Evolutionary conservation across 2,113 vertebrate species (phyloP).

Genomic region (Sebastes schlegelii): DNA sequence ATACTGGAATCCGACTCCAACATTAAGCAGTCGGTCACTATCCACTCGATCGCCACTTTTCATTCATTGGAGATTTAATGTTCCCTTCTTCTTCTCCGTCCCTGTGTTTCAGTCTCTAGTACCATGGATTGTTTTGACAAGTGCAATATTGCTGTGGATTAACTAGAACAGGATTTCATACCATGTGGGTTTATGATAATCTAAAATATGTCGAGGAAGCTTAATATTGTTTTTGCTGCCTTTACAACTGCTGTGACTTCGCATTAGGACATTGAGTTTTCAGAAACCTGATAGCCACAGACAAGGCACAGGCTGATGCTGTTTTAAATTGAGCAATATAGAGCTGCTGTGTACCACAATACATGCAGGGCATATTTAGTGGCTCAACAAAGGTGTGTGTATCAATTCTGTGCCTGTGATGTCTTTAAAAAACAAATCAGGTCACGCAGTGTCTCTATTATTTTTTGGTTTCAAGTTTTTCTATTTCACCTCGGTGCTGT

Average conservation of each 20-base stretch:
- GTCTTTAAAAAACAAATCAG: neutral
- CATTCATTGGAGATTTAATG: constrained; percentile 12
- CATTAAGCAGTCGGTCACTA: constrained; percentile 4
- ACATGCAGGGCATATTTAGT: constrained; percentile 4
- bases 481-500: neutral
- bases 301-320: constrained; percentile 8
- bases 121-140: constrained; percentile 50
- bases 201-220: constrained; percentile 48
- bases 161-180: constrained; percentile 57
- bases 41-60: neutral
- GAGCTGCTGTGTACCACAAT: neutral
- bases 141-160: constrained; percentile 62
- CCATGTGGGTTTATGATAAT: constrained; percentile 52
- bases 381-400: neutral
- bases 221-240: constrained; percentile 59
- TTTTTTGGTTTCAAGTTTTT: constrained; percentile 17
- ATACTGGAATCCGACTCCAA: neutral
- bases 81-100: neutral
- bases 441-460: neutral
- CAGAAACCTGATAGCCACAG: constrained; percentile 10
- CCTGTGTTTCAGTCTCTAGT: constrained; percentile 26
- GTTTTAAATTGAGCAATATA: constrained; percentile 3
- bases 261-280: constrained; percentile 24
- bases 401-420: neutral
- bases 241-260: constrained; percentile 25